A percentile compares a stretch with the other conserved stretches of the same genome.
These are phyloP conservation scores for Setophaga kirtlandii DNA, from an alignment of 2,113 vertebrate genomes.

Conservation along the genomic window DNA sequence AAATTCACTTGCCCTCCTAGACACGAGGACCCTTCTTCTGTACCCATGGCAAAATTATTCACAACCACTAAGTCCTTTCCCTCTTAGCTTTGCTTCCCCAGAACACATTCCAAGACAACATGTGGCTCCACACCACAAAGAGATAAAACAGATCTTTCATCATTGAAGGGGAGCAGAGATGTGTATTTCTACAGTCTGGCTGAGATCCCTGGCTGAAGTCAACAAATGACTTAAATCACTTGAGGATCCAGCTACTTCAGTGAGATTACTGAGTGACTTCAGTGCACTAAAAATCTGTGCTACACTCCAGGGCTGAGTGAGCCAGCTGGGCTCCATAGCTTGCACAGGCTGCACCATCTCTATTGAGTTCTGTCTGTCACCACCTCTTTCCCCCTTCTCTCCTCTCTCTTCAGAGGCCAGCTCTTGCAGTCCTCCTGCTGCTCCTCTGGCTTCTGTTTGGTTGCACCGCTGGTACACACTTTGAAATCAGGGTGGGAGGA, in stretches of 20 bases:
- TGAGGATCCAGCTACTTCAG: conserved; percentile 8
- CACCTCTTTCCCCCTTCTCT: not conserved
- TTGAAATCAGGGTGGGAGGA: not conserved
- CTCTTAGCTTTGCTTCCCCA: not conserved
- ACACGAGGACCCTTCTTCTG: not conserved
- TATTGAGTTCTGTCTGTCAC: fast-evolving
- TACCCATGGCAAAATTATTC: not conserved
- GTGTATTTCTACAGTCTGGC: not conserved
- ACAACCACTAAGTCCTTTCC: not conserved
- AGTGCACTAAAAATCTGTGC: not conserved
- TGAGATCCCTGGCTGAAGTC: conserved; percentile 17
- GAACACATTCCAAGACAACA: not conserved
- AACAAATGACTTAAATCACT: not conserved
- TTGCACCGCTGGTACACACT: not conserved
- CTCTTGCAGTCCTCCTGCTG: not conserved
- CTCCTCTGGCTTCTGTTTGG: not conserved
- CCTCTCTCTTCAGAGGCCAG: not conserved
- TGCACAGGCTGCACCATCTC: not conserved
- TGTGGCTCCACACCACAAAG: not conserved
- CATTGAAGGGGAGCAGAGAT: not conserved
- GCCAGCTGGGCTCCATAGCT: not conserved
- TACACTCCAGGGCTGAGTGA: fast-evolving
- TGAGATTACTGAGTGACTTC: not conserved
- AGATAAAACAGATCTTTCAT: conserved; percentile 31
- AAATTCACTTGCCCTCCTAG: not conserved